Evolutionary conservation across 2,113 vertebrate species (phyloP).

Genomic region (Chamaea fasciata): DNA sequence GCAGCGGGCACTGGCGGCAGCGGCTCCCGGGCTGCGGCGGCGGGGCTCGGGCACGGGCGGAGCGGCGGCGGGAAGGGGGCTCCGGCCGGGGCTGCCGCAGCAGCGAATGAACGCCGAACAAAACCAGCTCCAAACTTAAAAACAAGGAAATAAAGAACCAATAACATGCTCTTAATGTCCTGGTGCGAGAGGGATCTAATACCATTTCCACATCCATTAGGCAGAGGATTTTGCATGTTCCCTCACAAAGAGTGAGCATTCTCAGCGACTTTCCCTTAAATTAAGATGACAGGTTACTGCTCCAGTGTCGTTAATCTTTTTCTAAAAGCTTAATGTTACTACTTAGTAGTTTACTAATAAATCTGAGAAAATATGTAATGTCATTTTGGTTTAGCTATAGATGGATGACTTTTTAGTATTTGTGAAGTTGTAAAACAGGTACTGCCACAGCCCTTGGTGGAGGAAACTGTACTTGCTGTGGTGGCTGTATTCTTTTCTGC

Average conservation of each 20-base stretch:
- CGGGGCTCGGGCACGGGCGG: background rate
- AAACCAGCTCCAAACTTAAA: background rate
- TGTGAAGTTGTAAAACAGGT: constrained; percentile 9
- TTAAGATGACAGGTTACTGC: constrained; percentile 70
- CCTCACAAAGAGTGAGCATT: constrained; percentile 66
- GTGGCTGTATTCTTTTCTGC: background rate
- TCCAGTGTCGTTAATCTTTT: constrained; percentile 72
- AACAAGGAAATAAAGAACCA: background rate
- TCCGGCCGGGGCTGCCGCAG: accelerated
- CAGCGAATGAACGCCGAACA: background rate
- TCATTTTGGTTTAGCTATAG: constrained; percentile 67
- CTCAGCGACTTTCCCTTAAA: constrained; percentile 70
- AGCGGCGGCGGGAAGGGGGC: background rate
- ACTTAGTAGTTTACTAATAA: constrained; percentile 78
- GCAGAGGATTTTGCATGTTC: constrained; percentile 49
- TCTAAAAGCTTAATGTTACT: constrained; percentile 78
- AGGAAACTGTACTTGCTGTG: background rate
- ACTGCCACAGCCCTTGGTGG: background rate
- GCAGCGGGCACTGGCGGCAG: background rate
- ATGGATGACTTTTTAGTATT: constrained; percentile 40
- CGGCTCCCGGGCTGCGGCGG: background rate
- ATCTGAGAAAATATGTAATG: constrained; percentile 69
- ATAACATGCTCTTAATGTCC: background rate
- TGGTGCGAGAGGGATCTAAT: constrained; percentile 10
- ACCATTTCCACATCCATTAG: constrained; percentile 62